These are phyloP conservation scores for Bombus sylvicola DNA, from an alignment of 1,140 invertebrate species.

Conservation along the genomic window DNA sequence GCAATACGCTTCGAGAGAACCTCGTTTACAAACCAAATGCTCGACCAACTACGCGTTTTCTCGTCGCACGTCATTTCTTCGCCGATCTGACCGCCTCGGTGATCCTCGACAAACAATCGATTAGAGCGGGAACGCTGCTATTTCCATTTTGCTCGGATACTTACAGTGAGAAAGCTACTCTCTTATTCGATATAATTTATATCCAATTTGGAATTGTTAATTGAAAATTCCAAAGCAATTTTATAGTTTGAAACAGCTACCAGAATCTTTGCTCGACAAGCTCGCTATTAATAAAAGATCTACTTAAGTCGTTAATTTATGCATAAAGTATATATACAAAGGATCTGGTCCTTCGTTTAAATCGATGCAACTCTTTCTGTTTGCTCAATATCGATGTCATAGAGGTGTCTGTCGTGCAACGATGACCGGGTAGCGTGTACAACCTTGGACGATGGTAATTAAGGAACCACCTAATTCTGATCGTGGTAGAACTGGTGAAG, in stretches of 20 bases:
- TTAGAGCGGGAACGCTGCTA: too few relatives aligned
- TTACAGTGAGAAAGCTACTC: too few relatives aligned
- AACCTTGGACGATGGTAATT: slow-evolving; percentile 24
- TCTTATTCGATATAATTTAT: too few relatives aligned
- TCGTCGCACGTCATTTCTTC: slow-evolving; percentile 31
- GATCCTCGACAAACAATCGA: neutral
- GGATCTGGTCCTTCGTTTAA: too few relatives aligned
- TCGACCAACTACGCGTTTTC: slow-evolving; percentile 23
- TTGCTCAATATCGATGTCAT: neutral
- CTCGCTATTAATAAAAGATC: too few relatives aligned
- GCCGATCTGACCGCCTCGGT: neutral
- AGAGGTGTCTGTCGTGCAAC: neutral
- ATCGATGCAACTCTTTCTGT: neutral
- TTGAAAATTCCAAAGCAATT: neutral
- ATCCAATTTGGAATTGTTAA: neutral
- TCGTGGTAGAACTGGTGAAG: slow-evolving; percentile 24
- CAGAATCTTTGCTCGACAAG: too few relatives aligned
- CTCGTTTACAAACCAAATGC: slow-evolving; percentile 51
- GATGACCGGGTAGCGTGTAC: neutral
- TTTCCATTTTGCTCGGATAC: too few relatives aligned
- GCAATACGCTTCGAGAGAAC: slow-evolving; percentile 16
- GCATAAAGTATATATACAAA: too few relatives aligned
- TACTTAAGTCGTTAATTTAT: too few relatives aligned
- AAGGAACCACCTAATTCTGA: slow-evolving; percentile 26
- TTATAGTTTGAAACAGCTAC: too few relatives aligned